Evolutionary conservation across 2,888 invertebrate genomes (phyloP), one percentile per base, ranked within the genome.

Genomic region (Cephus runcator): DNA sequence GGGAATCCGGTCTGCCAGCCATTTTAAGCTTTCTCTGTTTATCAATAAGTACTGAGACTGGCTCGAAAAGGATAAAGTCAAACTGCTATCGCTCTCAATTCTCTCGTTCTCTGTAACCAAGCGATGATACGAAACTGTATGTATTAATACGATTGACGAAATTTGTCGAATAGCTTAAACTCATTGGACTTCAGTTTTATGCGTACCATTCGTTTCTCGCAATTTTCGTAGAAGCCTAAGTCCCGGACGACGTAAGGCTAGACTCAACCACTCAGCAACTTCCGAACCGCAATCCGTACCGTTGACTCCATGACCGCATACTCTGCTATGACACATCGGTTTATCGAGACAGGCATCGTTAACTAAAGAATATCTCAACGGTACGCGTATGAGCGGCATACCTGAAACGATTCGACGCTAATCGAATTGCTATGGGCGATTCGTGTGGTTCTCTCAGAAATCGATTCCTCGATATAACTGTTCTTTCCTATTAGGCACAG

Each of bases 21-120:
- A 96, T 80, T 93, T 91, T 0, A 98, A 95, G 81, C 98, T 98
- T 0, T 95, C 93, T 85, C 93, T 93, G 90, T 96, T 97, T 76
- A 98, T 93, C 75, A 98, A 91, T 75, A 99, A 93, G 91, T 95
- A 98, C 89, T 98, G 98, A 0, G 97, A 96, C 92, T 97, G 95
- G 91, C 97, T 98, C 75, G 95, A 94, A 79, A 97, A 92, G 0
- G 96, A 95, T 40, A 95, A 40, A 40, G 15, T 40, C 40, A 12
- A 40, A 15, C 40, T 40, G 40, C 15, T 15, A 40, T 1, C 40
- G 15, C 15, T 40, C 4, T 15, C 15, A 4, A 40, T 40, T 40
- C 15, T 40, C 40, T 40, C 40, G 40, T 40, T 40, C 40, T 15
- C 40, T 40, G 40, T 15, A 40, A 1, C 40, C 40, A 40, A 40